Percentiles rank a stretch among this genome's conserved stretches.
phyloP scores from a whole-genome alignment of 2,797 vertebrate genomes.

The Lutjanus campechanus region DNA sequence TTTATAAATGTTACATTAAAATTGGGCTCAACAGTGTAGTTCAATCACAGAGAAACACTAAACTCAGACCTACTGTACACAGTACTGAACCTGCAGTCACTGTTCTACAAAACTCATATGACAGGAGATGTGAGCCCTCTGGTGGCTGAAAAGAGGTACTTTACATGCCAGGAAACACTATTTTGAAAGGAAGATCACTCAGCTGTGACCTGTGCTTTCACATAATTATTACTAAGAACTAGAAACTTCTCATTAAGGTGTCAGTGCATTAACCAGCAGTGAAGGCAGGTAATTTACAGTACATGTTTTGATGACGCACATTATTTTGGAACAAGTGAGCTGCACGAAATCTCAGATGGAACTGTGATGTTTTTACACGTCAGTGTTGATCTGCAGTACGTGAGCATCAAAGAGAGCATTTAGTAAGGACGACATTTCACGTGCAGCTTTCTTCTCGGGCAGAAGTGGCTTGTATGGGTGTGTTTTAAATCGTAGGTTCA shows the following conservation, averaged over 20 bases:
- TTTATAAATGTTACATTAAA: neutral
- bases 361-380: neutral
- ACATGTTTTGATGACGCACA: neutral
- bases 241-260: neutral
- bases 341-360: neutral
- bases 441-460: neutral
- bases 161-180: neutral
- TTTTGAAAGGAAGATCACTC: neutral
- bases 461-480: fast-evolving
- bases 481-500: neutral
- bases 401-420: too few species aligned
- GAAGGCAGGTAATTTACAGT: neutral
- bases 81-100: neutral
- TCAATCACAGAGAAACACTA: neutral
- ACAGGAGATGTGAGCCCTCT: conserved; percentile 54
- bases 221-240: neutral
- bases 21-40: neutral
- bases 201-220: neutral
- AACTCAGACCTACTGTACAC: neutral
- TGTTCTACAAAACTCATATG: neutral
- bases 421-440: neutral
- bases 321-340: neutral
- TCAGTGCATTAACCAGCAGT: too few species aligned
- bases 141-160: conserved; percentile 58
- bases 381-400: neutral